Base-by-base conservation (phyloP, 2,113 vertebrate species). In the Furnarius figulus region DNA sequence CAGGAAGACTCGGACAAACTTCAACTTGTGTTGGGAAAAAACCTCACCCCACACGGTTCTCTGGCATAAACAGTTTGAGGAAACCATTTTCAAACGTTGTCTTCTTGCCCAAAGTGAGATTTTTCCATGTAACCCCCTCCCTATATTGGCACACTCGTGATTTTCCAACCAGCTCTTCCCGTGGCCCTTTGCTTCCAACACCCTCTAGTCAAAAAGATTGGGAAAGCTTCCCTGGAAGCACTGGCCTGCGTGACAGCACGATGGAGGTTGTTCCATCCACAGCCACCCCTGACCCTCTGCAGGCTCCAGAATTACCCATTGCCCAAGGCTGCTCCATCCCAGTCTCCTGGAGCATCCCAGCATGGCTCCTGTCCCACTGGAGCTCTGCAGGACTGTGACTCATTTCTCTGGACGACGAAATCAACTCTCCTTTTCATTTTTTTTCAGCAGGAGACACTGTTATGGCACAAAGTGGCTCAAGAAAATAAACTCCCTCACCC, bases 191-290 rank as follows among this genome's bases (percentile, higher is more conserved):
- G 52, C 55, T 65, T 61, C 37, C 16, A 4, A 30, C 58, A 35
- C 35, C 44, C 31, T 44, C 66, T 9, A 31, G 11, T 31, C 25
- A 42, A 30, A 59, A n/a, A 22, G 42, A 28, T 1, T 22, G 70
- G 31, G 61, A 22, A 65, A 50, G 10, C 35, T 19, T 78, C 49
- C 49, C 24, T 63, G 58, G 80, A 58, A 73, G 23, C 7, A 5
- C 22, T 0, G 1, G 9, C 14, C 39, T 10, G 53, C 0, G 3
- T 46, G 84, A 39, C 21, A 58, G n/a, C 0, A 0, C 2, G 1
- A 10, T 5, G 50, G 74, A 62, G 74, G 42, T 3, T 11, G 0
- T 52, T 50, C 53, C 49, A 39, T 68, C 55, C 30, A 5, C 31
- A 19, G 37, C 31, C 49, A 58, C 21, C 70, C 53, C 71, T 63